Conservation (phyloP, 2,888 invertebrate species). For the Oeneis ivallda region DNA sequence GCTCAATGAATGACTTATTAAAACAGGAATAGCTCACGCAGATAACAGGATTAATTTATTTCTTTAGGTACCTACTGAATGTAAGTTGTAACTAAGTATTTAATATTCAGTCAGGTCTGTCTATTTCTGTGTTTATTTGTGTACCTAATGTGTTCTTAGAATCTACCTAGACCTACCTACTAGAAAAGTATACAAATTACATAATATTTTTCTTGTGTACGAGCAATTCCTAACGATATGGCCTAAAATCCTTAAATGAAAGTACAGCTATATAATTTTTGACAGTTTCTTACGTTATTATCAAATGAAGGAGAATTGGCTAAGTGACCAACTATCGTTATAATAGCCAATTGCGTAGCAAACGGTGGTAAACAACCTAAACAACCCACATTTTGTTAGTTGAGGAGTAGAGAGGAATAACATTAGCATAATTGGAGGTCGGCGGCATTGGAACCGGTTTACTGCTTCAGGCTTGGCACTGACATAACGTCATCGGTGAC, state of each 20-base stretch:
- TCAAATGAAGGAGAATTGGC: constrained; percentile 1
- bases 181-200: too few species aligned
- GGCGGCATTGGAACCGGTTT: constrained; percentile 64
- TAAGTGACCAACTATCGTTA: constrained; percentile 6
- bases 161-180: too few species aligned
- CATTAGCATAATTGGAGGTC: constrained; percentile 78
- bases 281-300: background rate
- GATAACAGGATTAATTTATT: constrained; percentile 8
- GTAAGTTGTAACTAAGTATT: too few species aligned
- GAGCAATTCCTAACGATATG: too few species aligned
- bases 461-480: constrained; percentile 53
- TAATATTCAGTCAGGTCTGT: background rate
- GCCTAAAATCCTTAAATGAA: too few species aligned
- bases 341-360: constrained; percentile 22
- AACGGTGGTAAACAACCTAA: constrained; percentile 45
- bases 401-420: constrained; percentile 56
- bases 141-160: background rate
- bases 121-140: background rate
- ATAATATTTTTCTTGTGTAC: too few species aligned
- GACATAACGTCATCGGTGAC: constrained; percentile 71
- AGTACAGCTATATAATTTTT: background rate
- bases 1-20: constrained; percentile 37
- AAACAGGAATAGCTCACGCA: constrained; percentile 24
- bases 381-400: constrained; percentile 42
- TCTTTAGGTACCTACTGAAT: background rate